Evolutionary conservation across 1,140 invertebrate genomes (phyloP).

Genomic region (Galleria mellonella): DNA sequence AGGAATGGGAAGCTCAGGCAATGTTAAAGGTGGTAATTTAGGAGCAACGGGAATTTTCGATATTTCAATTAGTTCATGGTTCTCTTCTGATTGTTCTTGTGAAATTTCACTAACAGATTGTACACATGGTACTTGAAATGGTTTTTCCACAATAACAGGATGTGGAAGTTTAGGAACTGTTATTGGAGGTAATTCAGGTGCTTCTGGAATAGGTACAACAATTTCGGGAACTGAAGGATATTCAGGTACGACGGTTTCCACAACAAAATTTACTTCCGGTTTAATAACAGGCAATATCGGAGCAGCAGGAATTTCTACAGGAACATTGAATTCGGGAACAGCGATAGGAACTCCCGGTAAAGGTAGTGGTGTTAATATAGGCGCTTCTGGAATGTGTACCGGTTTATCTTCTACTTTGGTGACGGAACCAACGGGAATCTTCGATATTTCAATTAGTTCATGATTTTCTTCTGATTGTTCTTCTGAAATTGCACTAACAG

Average conservation of each 20-base stretch:
- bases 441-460: background rate
- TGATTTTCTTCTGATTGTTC: background rate
- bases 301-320: slow-evolving; percentile 1
- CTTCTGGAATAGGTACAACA: slow-evolving; percentile 1
- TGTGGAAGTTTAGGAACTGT: background rate
- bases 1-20: slow-evolving; percentile 1
- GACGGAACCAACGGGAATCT: slow-evolving; percentile 1
- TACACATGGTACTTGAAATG: too few species aligned
- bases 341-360: background rate
- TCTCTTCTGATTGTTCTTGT: background rate
- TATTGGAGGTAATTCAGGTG: background rate
- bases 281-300: background rate
- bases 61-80: background rate
- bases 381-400: slow-evolving; percentile 2
- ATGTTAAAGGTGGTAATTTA: background rate
- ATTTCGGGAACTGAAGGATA: too few species aligned
- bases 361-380: slow-evolving; percentile 1
- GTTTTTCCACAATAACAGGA: background rate
- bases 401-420: too few species aligned
- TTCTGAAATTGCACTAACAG: background rate
- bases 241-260: too few species aligned
- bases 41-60: slow-evolving; percentile 3
- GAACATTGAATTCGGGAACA: background rate
- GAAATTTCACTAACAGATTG: background rate
- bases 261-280: too few species aligned